Evolutionary conservation across 2,888 invertebrate species (phyloP), one percentile per base, ranked within the genome.

Genomic region (Nymphalis urticae): DNA sequence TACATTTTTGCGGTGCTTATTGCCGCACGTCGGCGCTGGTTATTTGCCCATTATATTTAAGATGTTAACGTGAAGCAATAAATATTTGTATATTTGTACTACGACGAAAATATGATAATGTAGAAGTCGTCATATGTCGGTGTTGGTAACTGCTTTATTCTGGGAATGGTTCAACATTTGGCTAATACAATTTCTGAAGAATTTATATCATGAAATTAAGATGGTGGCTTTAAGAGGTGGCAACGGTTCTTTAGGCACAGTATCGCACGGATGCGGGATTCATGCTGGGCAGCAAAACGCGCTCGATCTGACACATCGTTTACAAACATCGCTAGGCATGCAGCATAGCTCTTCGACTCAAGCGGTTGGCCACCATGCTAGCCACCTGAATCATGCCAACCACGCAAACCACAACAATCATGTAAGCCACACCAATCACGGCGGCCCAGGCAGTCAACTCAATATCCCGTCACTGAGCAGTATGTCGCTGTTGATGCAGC

Each of bases 141-240:
- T 89, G 86, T 85, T 87, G 71, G 84, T 86, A 80, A 85, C 88
- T 75, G 87, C 89, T 77, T 80, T 86, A 75, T 90, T 91, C 82
- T 90, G 89, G 91, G 90, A 91, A 88, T 91, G 89, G 89, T 91
- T 92, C 82, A 90, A 90, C 75, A 82, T 90, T 86, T 90, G 91
- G 89, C 85, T 91, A 51, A 82, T 82, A 77, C 85, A 90, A 84
- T 88, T 90, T 85, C 78, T 91, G 75, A 91, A 90, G 84, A 86
- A 87, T 84, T 85, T 89, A 77, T 91, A 88, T 87, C 85, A 90
- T 92, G 91, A 91, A 86, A 86, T 89, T 85, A 91, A 90, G 84
- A 92, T 92, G 92, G 89, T 91, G 76, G 88, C 86, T 74, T 74
- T 90, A 81, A 89, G 90, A 86, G 88, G 89, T 79, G 85, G 84